Conservation (phyloP, 2,888 invertebrate species). For the Phaedon cochleariae region DNA sequence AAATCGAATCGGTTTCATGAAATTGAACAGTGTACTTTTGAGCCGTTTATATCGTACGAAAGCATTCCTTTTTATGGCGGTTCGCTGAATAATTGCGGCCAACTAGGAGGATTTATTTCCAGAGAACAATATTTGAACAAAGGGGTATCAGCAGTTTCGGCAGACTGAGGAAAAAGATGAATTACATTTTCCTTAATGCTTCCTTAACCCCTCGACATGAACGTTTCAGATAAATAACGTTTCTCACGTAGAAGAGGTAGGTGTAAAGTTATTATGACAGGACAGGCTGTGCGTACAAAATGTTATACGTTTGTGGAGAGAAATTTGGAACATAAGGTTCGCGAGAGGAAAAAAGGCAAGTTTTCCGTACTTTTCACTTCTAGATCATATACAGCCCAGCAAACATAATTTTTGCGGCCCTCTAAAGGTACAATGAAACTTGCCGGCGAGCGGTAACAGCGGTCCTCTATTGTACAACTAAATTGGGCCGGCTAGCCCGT, state of each 20-base stretch:
- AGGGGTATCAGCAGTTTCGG: background rate
- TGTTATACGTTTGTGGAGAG: background rate
- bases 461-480: too few species aligned
- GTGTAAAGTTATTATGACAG: background rate
- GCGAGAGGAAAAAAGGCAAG: background rate
- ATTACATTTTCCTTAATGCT: background rate
- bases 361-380: background rate
- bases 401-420: too few species aligned
- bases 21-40: too few species aligned
- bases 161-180: background rate
- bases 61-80: background rate
- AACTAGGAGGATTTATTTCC: background rate
- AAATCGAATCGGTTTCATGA: too few species aligned
- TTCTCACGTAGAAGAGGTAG: background rate
- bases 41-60: background rate
- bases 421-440: too few species aligned
- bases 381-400: too few species aligned
- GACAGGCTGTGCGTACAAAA: background rate
- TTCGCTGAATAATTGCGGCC: background rate
- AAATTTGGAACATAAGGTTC: background rate
- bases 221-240: background rate
- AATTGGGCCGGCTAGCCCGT: too few species aligned
- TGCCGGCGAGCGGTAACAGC: too few species aligned
- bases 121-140: background rate
- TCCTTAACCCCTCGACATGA: background rate